A percentile compares a stretch with the other conserved stretches of the same genome.
These are phyloP conservation scores for Lochmaea capreae DNA, from an alignment of 2,888 invertebrate species.

Conservation along the genomic window DNA sequence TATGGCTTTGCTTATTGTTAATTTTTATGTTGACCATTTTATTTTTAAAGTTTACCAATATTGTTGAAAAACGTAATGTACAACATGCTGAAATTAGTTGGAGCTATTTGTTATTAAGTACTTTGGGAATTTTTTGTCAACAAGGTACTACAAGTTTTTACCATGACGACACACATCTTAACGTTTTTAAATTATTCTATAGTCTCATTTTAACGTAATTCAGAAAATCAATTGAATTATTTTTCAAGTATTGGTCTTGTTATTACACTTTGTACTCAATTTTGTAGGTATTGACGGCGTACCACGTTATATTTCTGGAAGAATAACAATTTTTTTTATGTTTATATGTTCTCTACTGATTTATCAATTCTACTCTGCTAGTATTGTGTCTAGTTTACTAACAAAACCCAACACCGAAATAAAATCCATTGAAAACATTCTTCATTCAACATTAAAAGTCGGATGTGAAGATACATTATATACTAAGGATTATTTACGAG, in stretches of 20 bases:
- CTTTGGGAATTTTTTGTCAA: conserved; percentile 57
- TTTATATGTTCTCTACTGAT: conserved; percentile 62
- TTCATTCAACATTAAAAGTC: conserved; percentile 69
- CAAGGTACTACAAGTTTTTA: conserved; percentile 53
- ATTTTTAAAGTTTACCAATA: conserved; percentile 49
- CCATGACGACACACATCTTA: background rate
- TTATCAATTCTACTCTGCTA: conserved; percentile 77
- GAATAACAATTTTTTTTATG: conserved; percentile 54
- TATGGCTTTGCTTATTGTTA: conserved; percentile 54
- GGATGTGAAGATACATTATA: conserved; percentile 74
- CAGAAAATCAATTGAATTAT: no score
- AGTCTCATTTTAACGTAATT: no score
- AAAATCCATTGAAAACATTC: conserved; percentile 69
- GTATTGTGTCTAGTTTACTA: conserved; percentile 73
- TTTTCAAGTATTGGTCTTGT: no score
- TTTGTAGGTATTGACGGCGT: conserved; percentile 51
- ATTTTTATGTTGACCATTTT: conserved; percentile 45
- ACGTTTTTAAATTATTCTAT: no score
- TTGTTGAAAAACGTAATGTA: conserved; percentile 44
- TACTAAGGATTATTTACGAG: conserved; percentile 71
- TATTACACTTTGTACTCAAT: background rate
- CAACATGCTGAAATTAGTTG: conserved; percentile 48
- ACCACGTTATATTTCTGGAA: conserved; percentile 53
- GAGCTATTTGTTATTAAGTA: conserved; percentile 53
- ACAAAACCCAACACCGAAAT: conserved; percentile 73